Evolutionary conservation across 1,140 invertebrate genomes (phyloP), one percentile per base, ranked within the genome.

Genomic region (Asbolus verrucosus): DNA sequence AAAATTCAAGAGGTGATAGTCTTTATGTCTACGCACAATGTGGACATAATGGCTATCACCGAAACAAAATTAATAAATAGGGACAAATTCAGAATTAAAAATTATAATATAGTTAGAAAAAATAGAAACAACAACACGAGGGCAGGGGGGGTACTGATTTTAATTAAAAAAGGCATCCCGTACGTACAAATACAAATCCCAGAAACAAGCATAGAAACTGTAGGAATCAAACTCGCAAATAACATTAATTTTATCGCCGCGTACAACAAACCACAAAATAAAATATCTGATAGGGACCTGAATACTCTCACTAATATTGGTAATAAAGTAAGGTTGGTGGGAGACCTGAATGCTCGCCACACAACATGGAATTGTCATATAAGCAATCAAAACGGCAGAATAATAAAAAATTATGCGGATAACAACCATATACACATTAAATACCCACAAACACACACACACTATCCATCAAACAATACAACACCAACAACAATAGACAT

Each of bases 121-220:
- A 8, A 59, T 9, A 18, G 46, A 24, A 18, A 59, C 14, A 11
- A 0, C 19, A 6, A 11, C 8, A 59, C 15, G 16, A 59, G 33
- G 11, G 46, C 16, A 13, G 46, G 46, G 1, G 46, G 46, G 9
- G 46, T 59, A 3, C 16, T 24, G 0, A 21, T 59, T n/a, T 9
- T 59, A 6, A 19, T 59, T n/a, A 59, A 59, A 59, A 21, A 2
- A 4, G 5, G n/a, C 6, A 59, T 59, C 14, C 46, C 46, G 11
- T 30, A 21, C 27, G n/a, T 6, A 19, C 8, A 21, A 11, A n/a
- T 24, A 6, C 15, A n/a, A 6, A 15, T 13, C 8, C 46, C 27
- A 1, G n/a, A 8, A 6, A 59, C 18, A 0, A 11, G 5, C 2
- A 21, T 59, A 6, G 46, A 59, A 6, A 9, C 9, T 14, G 15